Base-by-base conservation (phyloP, 1,140 invertebrate genomes). In the Drosophila pachea region DNA sequence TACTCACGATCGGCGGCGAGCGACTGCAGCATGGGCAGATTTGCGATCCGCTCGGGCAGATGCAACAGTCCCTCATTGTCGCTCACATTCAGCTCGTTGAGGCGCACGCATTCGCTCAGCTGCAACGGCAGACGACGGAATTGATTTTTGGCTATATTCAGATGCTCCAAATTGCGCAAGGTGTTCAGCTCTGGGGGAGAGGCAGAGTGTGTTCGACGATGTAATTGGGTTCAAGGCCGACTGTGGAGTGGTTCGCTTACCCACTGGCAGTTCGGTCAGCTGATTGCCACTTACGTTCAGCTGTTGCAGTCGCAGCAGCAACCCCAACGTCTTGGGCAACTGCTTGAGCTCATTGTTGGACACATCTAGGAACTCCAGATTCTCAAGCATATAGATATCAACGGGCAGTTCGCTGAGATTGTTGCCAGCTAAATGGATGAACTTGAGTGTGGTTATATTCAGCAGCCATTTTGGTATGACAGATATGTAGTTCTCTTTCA, bases 401-500 rank as follows among this genome's bases (percentile, higher is more conserved):
- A 61, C 59, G 4, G 88, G 88, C 16, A 89, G 52, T 5, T 74
- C 69, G 7, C 52, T 74, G 2, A 89, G 66, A 73, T 87, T 78
- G 53, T 89, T 89, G 7, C 88, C 88, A 12, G 87, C 78, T 52
- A 89, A 33, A 45, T 89, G 88, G 7, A 89, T 87, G 16, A 89
- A 89, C 53, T 78, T 86, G 7, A 89, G 74, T 14, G 87, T 88
- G 4, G 81, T 88, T 45, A 89, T 81, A 55, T 88, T 86, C 2
- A 89, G 66, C 64, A 89, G 49, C 88, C 88, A 89, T 45, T 87
- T 77, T 42, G 88, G 88, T 65, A 89, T 88, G 6, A 78, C 73
- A 5, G 84, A 76, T n/a, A 89, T 89, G 42, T 76, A 89, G 63
- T 89, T 89, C 66, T 89, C 88, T 58, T 89, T 89, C 6, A 89